A percentile compares a stretch with the other conserved stretches of the same genome.
Evolutionary conservation across 2,797 vertebrate genomes (phyloP).

Genomic region (Galago senegalensis): DNA sequence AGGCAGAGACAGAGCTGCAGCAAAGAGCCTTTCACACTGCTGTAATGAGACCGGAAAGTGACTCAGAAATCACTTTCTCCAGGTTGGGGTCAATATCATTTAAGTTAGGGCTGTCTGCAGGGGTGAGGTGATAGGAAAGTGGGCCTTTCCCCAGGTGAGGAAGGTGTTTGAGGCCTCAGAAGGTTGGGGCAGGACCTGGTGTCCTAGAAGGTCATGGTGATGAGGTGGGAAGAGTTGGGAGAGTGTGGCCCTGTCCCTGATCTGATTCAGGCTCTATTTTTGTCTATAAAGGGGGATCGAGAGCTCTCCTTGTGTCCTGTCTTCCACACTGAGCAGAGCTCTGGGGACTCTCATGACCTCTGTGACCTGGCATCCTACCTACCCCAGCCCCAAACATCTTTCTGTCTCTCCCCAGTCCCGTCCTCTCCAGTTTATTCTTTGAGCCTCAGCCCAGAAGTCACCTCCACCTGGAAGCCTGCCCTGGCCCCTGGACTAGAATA

Average conservation of each 20-base stretch:
- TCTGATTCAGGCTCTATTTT: background rate
- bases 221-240: background rate
- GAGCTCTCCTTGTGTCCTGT: background rate
- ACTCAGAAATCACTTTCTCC: background rate
- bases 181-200: background rate
- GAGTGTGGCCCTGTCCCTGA: background rate
- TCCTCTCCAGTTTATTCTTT: background rate
- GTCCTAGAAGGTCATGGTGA: background rate
- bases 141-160: background rate
- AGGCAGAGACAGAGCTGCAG: background rate
- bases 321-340: background rate
- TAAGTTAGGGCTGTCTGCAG: background rate
- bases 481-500: background rate
- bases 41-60: background rate
- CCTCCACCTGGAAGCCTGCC: background rate
- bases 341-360: background rate
- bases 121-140: too few species aligned
- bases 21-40: background rate
- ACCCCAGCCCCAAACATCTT: background rate
- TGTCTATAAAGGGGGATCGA: background rate
- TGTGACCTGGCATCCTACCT: background rate
- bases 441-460: background rate
- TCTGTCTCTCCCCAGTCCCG: background rate
- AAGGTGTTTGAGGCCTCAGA: background rate
- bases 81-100: background rate